These are phyloP conservation scores for Oryzias melastigma DNA, from an alignment of 2,113 vertebrate species.

Conservation along the genomic window DNA sequence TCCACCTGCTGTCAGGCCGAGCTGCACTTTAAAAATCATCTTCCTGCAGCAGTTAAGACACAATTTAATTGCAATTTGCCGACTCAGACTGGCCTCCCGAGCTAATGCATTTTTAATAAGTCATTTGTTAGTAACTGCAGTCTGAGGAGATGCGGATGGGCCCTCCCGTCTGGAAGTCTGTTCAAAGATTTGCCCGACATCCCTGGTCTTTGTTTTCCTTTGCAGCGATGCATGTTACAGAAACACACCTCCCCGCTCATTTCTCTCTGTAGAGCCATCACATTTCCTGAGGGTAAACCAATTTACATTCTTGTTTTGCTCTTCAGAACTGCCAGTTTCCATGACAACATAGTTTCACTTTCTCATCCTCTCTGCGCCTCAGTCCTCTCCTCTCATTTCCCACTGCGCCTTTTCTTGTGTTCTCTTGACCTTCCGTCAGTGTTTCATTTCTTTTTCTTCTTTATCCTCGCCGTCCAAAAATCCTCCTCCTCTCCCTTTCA, in stretches of 20 bases:
- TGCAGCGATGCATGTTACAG: slow-evolving; percentile 5
- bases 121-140: slow-evolving; percentile 19
- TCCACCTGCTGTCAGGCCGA: too few species aligned
- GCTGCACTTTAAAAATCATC: not conserved
- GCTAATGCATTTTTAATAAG: slow-evolving; percentile 28
- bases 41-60: slow-evolving; percentile 19
- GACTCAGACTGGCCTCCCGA: slow-evolving; percentile 21
- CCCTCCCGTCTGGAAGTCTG: not conserved
- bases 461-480: slow-evolving; percentile 38
- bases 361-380: slow-evolving; percentile 65
- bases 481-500: slow-evolving; percentile 42
- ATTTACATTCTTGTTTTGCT: slow-evolving; percentile 87
- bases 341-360: slow-evolving; percentile 91
- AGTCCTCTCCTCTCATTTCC: slow-evolving; percentile 42
- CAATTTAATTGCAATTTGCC: slow-evolving; percentile 42
- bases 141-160: slow-evolving; percentile 3
- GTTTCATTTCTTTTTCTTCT: slow-evolving; percentile 60
- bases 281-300: slow-evolving; percentile 77
- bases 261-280: slow-evolving; percentile 63
- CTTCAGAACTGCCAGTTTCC: slow-evolving; percentile 87
- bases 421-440: slow-evolving; percentile 62
- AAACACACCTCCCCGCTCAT: slow-evolving; percentile 35
- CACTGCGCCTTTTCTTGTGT: slow-evolving; percentile 58
- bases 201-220: slow-evolving; percentile 12
- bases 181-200: slow-evolving; percentile 6